Evolutionary conservation across 2,113 vertebrate genomes (phyloP).

Genomic region (Tupaia chinensis): DNA sequence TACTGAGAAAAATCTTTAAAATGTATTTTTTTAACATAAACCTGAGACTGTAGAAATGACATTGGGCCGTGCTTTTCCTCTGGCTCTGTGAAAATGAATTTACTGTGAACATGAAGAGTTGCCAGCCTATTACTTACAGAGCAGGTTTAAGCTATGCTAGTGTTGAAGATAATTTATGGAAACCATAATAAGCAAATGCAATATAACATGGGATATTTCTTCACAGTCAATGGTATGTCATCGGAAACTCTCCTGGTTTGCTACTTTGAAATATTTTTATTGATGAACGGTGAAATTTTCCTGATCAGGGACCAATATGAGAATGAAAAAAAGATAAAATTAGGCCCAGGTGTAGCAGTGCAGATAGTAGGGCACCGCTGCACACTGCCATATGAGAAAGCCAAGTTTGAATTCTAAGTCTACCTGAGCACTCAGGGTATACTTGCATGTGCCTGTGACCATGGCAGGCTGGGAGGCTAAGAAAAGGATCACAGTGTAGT

Average conservation of each 20-base stretch:
- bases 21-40: not conserved
- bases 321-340: not conserved
- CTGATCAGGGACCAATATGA: not conserved
- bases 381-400: too few relatives aligned
- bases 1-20: constrained; percentile 19
- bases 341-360: too few relatives aligned
- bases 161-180: constrained; percentile 15
- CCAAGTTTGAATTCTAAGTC: too few relatives aligned
- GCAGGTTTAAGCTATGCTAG: not conserved
- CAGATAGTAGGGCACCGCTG: too few relatives aligned
- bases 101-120: constrained; percentile 12
- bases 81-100: constrained; percentile 36
- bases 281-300: not conserved
- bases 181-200: constrained; percentile 11
- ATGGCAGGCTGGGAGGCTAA: too few relatives aligned
- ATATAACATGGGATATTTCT: not conserved
- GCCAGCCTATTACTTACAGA: constrained; percentile 26
- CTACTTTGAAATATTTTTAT: not conserved
- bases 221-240: not conserved
- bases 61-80: not conserved
- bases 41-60: not conserved
- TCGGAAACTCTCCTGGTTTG: not conserved
- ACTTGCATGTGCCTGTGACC: too few relatives aligned
- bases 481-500: too few relatives aligned
- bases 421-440: too few relatives aligned